Percentiles rank a stretch among this genome's conserved stretches.
Evolutionary conservation across 2,113 vertebrate genomes (phyloP).

Genomic region (Raja brachyura): DNA sequence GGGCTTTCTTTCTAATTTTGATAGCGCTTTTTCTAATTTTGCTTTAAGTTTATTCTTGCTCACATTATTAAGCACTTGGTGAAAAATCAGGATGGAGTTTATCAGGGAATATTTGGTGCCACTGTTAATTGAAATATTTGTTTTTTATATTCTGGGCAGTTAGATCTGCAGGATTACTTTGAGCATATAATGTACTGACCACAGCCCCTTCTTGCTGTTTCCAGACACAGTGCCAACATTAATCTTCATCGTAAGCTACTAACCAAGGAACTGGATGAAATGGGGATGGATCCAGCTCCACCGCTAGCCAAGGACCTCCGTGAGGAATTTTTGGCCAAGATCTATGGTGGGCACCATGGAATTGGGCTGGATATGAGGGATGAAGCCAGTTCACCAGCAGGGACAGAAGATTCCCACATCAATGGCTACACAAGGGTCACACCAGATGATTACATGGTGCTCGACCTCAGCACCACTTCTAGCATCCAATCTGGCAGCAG

Average conservation of each 20-base stretch:
- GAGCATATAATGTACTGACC: slow-evolving; percentile 17
- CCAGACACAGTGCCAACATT: slow-evolving; percentile 99
- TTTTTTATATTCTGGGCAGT: not conserved
- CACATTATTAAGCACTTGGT: not conserved
- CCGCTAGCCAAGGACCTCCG: slow-evolving; percentile 90
- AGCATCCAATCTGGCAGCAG: slow-evolving; percentile 94
- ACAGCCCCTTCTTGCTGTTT: slow-evolving; percentile 48
- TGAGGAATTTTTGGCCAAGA: slow-evolving; percentile 90
- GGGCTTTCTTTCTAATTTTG: not conserved
- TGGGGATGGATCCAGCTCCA: slow-evolving; percentile 88
- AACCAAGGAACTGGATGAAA: slow-evolving; percentile 99
- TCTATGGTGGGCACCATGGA: slow-evolving; percentile 82
- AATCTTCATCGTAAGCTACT: slow-evolving; percentile 99
- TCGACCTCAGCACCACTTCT: slow-evolving; percentile 94
- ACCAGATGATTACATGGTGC: slow-evolving; percentile 88
- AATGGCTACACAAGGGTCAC: slow-evolving; percentile 79
- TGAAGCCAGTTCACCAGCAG: slow-evolving; percentile 71
- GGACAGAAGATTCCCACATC: slow-evolving; percentile 77
- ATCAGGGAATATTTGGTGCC: not conserved
- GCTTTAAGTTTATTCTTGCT: not conserved
- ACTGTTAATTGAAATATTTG: not conserved
- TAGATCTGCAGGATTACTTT: not conserved
- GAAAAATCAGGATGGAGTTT: not conserved
- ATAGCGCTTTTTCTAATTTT: not conserved
- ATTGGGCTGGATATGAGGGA: slow-evolving; percentile 77